Conservation (phyloP, 2,888 invertebrate species). For the Antheraea yamamai region DNA sequence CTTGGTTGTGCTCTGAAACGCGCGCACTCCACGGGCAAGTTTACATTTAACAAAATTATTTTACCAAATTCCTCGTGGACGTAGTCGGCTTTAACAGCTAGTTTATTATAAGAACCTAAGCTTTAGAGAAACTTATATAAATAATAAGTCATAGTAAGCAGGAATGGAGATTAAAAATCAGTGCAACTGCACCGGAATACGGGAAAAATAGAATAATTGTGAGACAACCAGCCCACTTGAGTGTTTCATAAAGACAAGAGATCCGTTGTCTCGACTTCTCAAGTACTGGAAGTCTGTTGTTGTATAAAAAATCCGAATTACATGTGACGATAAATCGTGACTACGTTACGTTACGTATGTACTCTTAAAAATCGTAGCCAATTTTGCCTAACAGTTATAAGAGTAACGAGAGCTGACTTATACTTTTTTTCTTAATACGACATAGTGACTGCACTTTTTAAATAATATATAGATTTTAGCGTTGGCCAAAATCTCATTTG, state of each 20-base stretch:
- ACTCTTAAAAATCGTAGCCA: not conserved
- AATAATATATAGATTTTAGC: no score
- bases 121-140: not conserved
- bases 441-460: no score
- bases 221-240: conserved; percentile 44
- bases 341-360: not conserved
- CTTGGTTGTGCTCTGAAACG: no score
- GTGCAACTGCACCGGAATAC: conserved; percentile 22
- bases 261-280: conserved; percentile 45
- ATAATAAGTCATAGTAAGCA: not conserved
- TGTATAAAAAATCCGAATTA: not conserved
- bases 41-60: no score
- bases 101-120: not conserved
- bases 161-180: conserved; percentile 1
- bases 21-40: no score
- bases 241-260: conserved; percentile 57
- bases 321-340: not conserved
- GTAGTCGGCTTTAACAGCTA: no score
- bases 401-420: no score
- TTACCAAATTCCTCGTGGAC: no score
- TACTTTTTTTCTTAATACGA: no score
- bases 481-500: no score
- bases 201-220: conserved; percentile 26
- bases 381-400: not conserved
- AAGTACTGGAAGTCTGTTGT: conserved; percentile 39